Conservation (phyloP, 2,113 vertebrate genomes). For the Syngnathus scovelli region DNA sequence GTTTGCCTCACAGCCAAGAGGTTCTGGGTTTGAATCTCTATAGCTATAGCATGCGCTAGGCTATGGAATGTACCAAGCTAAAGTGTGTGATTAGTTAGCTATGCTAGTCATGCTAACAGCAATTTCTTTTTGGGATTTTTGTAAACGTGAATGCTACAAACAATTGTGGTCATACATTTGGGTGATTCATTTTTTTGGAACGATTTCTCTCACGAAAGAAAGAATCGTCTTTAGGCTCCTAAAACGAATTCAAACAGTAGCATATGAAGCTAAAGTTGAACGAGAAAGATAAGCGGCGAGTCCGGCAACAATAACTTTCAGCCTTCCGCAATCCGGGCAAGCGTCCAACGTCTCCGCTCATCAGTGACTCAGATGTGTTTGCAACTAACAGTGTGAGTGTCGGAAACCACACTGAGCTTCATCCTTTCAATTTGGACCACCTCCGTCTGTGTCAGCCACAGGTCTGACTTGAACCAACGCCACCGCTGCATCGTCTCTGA, state of each 20-base stretch:
- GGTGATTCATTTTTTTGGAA: too few species aligned
- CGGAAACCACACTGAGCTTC: slow-evolving; percentile 1
- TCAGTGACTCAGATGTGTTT: slow-evolving; percentile 4
- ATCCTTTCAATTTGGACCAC: slow-evolving; percentile 1
- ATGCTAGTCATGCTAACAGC: too few species aligned
- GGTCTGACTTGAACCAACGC: not conserved
- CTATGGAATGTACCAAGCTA: too few species aligned
- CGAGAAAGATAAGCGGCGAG: not conserved
- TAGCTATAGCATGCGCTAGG: too few species aligned
- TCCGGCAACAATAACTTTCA: not conserved
- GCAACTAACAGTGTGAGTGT: slow-evolving; percentile 5
- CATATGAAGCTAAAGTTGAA: not conserved
- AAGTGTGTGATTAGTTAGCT: too few species aligned
- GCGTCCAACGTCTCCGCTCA: not conserved
- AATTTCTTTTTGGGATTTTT: too few species aligned
- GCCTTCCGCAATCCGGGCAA: not conserved
- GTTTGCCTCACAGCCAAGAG: not conserved
- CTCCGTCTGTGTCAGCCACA: not conserved
- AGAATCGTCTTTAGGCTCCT: not conserved
- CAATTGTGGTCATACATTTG: too few species aligned
- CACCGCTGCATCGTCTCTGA: not conserved
- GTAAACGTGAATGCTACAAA: too few species aligned
- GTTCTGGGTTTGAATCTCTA: not conserved
- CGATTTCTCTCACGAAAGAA: too few species aligned
- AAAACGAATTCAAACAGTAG: not conserved